phyloP scores from a whole-genome alignment of 2,113 vertebrate genomes.

The Trichechus manatus region DNA sequence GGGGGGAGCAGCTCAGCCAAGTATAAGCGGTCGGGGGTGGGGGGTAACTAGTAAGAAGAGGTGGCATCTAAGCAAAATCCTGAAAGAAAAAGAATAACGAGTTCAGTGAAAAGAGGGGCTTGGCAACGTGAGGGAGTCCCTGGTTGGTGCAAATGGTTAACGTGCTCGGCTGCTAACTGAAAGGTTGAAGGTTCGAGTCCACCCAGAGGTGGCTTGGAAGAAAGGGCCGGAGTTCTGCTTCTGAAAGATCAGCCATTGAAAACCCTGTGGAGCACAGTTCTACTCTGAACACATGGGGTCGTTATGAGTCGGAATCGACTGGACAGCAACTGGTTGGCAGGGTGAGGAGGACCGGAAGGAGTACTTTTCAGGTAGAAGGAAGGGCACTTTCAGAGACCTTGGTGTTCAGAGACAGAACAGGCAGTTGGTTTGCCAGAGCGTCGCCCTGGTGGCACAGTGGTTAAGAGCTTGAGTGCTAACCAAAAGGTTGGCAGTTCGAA shows the following conservation, averaged over 20 bases:
- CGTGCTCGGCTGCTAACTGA: no score
- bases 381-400: rapidly evolving
- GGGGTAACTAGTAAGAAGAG: not conserved
- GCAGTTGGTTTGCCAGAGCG: not conserved
- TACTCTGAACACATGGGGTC: not conserved
- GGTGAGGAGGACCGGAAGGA: not conserved
- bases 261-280: not conserved
- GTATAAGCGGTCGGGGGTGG: not conserved
- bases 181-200: no score
- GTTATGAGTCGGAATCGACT: not conserved
- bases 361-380: not conserved
- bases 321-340: not conserved
- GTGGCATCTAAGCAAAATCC: not conserved
- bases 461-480: no score
- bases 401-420: rapidly evolving
- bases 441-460: no score
- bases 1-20: not conserved
- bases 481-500: no score
- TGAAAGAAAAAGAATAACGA: not conserved
- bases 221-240: not conserved
- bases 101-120: not conserved
- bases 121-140: not conserved
- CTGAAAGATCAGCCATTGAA: not conserved
- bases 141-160: no score
- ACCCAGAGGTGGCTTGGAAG: not conserved